Percentiles rank a stretch among this genome's conserved stretches.
These are phyloP conservation scores for Ctenomys sociabilis DNA, from an alignment of 2,113 vertebrate genomes.

Conservation along the genomic window DNA sequence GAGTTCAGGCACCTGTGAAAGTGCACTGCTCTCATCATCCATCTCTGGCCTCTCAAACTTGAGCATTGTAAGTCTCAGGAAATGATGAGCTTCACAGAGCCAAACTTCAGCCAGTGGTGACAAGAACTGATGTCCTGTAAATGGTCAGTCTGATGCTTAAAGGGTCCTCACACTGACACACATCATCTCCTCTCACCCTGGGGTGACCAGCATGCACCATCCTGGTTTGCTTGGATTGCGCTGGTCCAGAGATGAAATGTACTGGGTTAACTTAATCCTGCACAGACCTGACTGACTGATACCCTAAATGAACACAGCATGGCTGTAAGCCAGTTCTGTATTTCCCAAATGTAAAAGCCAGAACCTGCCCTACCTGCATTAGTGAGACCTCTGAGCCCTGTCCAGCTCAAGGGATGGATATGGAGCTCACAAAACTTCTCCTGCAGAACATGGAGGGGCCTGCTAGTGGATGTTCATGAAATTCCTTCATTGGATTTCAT, in stretches of 20 bases:
- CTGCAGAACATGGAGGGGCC: not conserved
- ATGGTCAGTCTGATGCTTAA: not conserved
- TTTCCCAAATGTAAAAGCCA: too few relatives aligned
- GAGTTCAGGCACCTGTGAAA: not conserved
- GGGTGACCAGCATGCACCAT: not conserved
- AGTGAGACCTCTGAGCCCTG: rapidly evolving
- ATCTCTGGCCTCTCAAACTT: not conserved
- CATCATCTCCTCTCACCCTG: too few relatives aligned
- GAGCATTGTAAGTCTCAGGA: not conserved
- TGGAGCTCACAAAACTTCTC: not conserved
- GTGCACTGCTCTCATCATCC: not conserved
- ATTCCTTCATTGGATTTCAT: not conserved
- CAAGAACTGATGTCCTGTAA: not conserved
- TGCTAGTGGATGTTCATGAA: not conserved
- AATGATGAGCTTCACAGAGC: not conserved
- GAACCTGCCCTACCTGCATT: rapidly evolving
- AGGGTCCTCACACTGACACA: rapidly evolving
- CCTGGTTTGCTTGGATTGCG: not conserved
- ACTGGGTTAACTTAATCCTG: not conserved
- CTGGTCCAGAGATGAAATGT: not conserved
- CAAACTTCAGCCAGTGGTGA: not conserved
- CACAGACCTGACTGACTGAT: not conserved
- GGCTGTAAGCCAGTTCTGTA: not conserved
- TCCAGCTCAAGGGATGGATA: not conserved
- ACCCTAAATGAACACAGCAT: not conserved